Base-by-base conservation (phyloP, 2,888 invertebrate genomes). In the Sinohyriopsis cumingii region DNA sequence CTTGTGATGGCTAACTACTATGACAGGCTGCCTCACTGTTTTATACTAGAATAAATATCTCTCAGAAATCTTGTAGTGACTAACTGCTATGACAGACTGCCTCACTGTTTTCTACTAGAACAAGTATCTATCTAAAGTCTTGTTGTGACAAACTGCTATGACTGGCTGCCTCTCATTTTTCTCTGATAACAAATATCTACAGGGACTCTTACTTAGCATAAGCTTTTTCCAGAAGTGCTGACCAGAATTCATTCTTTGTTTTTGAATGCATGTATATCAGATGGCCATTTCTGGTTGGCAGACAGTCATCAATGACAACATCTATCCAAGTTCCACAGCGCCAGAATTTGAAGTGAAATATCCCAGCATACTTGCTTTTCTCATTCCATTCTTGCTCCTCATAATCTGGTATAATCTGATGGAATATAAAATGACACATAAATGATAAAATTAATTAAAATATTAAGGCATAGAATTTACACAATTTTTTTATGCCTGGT, bases 301-400 rank as follows among this genome's bases (percentile, higher is more conserved):
- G 82, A 25, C 86, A 83, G 72, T 91, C 91, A 68, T 91, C 91
- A 20, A 91, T 86, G 59, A 93, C 90, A 69, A 95, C 92, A 86
- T 94, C 94, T 77, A 93, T 92, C 95, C 95, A 95, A 85, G 92
- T 92, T 12, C 95, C 95, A 89, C 94, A 95, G 88, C 94, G 93
- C 95, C 95, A 95, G 90, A 95, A 94, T 67, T 96, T 93, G 91
- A 98, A 97, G 90, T 97, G 97, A 91, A 98, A 98, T 68, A 87
- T 84, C 5, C 87, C 88, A 55, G 83, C 96, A 88, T 99, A 99
- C 69, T 83, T 83, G 63, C 82, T 80, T 56, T 77, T 79, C 22
- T 80, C 79, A 24, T 70, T 74, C 84, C 85, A 86, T 67, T 85
- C 85, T 59, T 86, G 86, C 15, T 80, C 77, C 63, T 80, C 79